These are phyloP conservation scores for Felis chaus DNA, from an alignment of 2,113 vertebrate genomes.

Conservation along the genomic window DNA sequence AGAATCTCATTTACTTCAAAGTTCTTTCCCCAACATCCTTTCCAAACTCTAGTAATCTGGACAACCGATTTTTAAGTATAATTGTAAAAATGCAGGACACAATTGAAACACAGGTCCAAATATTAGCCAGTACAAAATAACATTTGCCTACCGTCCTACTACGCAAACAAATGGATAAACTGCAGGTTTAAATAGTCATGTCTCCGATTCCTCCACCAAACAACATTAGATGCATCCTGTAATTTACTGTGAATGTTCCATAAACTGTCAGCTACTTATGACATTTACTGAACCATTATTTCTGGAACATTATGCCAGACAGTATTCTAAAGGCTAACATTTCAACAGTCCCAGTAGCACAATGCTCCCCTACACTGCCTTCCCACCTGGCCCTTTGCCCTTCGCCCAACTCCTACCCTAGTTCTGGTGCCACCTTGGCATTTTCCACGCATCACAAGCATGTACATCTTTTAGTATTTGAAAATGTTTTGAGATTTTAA, in stretches of 20 bases:
- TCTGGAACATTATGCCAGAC: not conserved
- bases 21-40: not conserved
- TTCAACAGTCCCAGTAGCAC: not conserved
- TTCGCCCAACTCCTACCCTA: not conserved
- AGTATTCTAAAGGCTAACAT: not conserved
- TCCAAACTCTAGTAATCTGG: not conserved
- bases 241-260: not conserved
- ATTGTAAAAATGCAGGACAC: not conserved
- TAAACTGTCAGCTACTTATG: not conserved
- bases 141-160: not conserved
- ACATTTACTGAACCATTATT: not conserved
- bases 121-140: not conserved
- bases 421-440: not conserved
- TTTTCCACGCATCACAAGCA: slow-evolving; percentile 38
- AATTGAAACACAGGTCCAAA: not conserved
- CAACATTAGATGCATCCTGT: not conserved
- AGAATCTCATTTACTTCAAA: not conserved
- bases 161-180: not conserved
- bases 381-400: not conserved
- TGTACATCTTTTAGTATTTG: not conserved
- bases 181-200: not conserved
- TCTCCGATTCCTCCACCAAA: not conserved
- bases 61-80: not conserved
- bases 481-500: not conserved
- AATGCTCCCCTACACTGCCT: not conserved